Base-by-base conservation (phyloP, 1,140 invertebrate species). In the Cyclargus thomasi region DNA sequence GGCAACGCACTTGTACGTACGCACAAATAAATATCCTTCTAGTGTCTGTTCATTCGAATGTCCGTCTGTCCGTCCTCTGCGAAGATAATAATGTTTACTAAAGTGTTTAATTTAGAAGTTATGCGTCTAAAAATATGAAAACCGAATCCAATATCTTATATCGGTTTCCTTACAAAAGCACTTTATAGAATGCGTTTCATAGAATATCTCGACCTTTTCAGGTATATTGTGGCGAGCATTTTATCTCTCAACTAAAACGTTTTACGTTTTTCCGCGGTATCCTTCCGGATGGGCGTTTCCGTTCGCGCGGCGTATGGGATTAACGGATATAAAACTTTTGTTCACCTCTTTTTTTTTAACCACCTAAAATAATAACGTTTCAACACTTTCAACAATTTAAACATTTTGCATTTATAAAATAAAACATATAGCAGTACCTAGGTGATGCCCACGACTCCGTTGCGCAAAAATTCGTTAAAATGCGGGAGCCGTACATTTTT, bases 201-300 rank as follows among this genome's bases (percentile, higher is more conserved):
- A 47, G 55, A 59, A 59, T 18, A 20, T 59, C 55, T 59, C 55
- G 20, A 59, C 55, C 55, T 59, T 11, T 47, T 47, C 39, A 59
- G 18, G 18, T 22, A 59, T 20, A 59, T 59, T 59, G 55, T 18
- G 55, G 17, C 18, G 11, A 59, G 21, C 55, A 59, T 59, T 59
- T 59, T 59, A 59, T 59, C 55, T 59, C 18, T 18, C 55, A 59
- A 59, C 55, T 59, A 59, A 59, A 20, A 59, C 17, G 17, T 7
- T 18, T 21, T 59, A 20, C 55, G 17, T 59, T 59, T 59, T 59
- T 59, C 18, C 55, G 21, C 18, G 18, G 20, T 21, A 59, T 59
- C 55, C 55, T 59, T 59, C 55, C 55, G 55, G 55, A 11, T 20
- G 17, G 55, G 20, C 2, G 55, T 59, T 59, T 59, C 55, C 55